Conservation (phyloP, 1,140 invertebrate species). For the Hylyphantes graminicola region DNA sequence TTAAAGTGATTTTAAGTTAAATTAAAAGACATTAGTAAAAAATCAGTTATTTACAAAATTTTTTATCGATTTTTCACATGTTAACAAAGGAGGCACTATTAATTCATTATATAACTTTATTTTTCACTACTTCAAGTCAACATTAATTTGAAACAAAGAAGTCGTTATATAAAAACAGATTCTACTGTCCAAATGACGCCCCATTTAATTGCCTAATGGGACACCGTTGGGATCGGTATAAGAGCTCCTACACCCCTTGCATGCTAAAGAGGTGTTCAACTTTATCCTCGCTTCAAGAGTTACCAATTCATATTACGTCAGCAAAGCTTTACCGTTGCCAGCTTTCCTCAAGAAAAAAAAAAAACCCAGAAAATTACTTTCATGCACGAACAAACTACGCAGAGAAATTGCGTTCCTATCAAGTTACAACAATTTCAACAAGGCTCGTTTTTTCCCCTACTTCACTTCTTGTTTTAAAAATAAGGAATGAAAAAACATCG, state of each 20-base stretch:
- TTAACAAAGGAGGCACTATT: too few species aligned
- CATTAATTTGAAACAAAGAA: too few species aligned
- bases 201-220: too few species aligned
- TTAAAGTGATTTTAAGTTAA: too few species aligned
- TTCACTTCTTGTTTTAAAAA: not conserved
- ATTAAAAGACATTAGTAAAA: too few species aligned
- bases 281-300: slow-evolving; percentile 1
- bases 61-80: too few species aligned
- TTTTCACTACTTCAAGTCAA: too few species aligned
- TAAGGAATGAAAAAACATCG: not conserved
- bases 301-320: slow-evolving; percentile 24
- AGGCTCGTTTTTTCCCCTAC: not conserved
- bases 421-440: slow-evolving; percentile 39
- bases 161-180: too few species aligned
- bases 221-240: too few species aligned
- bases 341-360: not conserved
- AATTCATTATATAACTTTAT: too few species aligned
- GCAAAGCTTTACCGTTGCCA: not conserved
- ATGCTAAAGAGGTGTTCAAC: slow-evolving; percentile 14
- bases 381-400: slow-evolving; percentile 11
- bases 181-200: too few species aligned
- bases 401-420: slow-evolving; percentile 35
- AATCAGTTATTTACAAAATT: too few species aligned
- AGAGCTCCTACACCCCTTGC: not conserved
- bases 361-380: slow-evolving; percentile 34